Evolutionary conservation across 2,888 invertebrate genomes (phyloP).

Genomic region (Metopia argyrocephala): DNA sequence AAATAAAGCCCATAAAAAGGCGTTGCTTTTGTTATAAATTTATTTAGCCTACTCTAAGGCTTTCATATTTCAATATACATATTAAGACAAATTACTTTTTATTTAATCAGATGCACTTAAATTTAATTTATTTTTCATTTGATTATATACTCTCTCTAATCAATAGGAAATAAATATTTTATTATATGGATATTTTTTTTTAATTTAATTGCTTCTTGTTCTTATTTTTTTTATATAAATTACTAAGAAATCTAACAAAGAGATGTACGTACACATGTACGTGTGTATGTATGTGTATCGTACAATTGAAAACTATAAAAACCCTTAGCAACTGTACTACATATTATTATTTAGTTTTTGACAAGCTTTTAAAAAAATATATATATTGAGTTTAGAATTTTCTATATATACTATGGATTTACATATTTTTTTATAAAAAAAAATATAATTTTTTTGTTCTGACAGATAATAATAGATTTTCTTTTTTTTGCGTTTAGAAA

Average conservation of each 20-base stretch:
- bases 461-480: constrained; percentile 27
- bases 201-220: background rate
- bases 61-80: too few relatives aligned
- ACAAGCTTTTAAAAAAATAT: constrained; percentile 57
- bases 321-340: constrained; percentile 61
- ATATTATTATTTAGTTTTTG: constrained; percentile 52
- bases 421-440: background rate
- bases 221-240: background rate
- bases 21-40: too few relatives aligned
- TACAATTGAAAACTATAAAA: constrained; percentile 40
- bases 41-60: too few relatives aligned
- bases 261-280: too few relatives aligned
- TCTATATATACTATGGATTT: background rate
- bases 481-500: constrained; percentile 35
- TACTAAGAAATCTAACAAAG: background rate
- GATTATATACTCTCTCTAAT: background rate
- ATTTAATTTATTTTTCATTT: background rate
- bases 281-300: background rate
- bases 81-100: background rate
- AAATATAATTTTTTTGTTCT: background rate
- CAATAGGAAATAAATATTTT: background rate
- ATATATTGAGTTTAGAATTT: constrained; percentile 50
- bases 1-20: too few relatives aligned
- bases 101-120: background rate
- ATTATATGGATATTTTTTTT: background rate